These are phyloP conservation scores for Chaetodon trifascialis DNA, from an alignment of 2,113 vertebrate genomes.

Conservation along the genomic window DNA sequence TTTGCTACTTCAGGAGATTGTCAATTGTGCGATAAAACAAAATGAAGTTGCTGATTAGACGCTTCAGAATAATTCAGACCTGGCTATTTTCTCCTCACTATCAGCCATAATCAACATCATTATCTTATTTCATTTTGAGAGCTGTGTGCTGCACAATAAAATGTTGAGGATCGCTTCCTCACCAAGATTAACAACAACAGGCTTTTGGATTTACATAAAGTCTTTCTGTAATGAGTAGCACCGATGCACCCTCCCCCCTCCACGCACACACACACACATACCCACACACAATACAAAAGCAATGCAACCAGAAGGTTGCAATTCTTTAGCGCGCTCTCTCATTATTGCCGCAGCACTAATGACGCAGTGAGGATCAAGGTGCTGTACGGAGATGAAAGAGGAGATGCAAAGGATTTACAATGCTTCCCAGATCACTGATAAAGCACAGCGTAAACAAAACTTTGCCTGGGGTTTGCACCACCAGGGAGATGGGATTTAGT, in stretches of 20 bases:
- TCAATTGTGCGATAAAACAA: slow-evolving; percentile 42
- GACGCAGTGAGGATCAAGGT: slow-evolving; percentile 75
- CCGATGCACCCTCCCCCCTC: background rate
- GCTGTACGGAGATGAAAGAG: slow-evolving; percentile 76
- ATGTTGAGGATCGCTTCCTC: slow-evolving; percentile 54
- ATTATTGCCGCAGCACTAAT: slow-evolving; percentile 72
- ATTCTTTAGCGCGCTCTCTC: slow-evolving; percentile 67
- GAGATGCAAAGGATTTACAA: slow-evolving; percentile 76
- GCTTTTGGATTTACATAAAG: slow-evolving; percentile 72
- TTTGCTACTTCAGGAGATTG: slow-evolving; percentile 30
- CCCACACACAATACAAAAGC: slow-evolving; percentile 21
- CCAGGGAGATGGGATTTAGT: slow-evolving; percentile 70
- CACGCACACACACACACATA: slow-evolving; percentile 4
- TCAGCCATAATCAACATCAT: slow-evolving; percentile 67
- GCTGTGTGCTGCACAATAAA: slow-evolving; percentile 59
- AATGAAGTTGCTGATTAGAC: slow-evolving; percentile 66
- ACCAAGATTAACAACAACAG: slow-evolving; percentile 69
- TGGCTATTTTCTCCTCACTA: slow-evolving; percentile 49
- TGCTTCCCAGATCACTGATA: slow-evolving; percentile 78
- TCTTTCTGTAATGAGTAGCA: slow-evolving; percentile 64
- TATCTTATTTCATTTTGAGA: slow-evolving; percentile 70
- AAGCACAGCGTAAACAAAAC: slow-evolving; percentile 76
- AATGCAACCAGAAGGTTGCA: slow-evolving; percentile 62
- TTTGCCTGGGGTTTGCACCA: slow-evolving; percentile 63
- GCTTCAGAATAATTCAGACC: slow-evolving; percentile 57